Evolutionary conservation across 2,888 invertebrate species (phyloP).

Genomic region (Elmis aenea): DNA sequence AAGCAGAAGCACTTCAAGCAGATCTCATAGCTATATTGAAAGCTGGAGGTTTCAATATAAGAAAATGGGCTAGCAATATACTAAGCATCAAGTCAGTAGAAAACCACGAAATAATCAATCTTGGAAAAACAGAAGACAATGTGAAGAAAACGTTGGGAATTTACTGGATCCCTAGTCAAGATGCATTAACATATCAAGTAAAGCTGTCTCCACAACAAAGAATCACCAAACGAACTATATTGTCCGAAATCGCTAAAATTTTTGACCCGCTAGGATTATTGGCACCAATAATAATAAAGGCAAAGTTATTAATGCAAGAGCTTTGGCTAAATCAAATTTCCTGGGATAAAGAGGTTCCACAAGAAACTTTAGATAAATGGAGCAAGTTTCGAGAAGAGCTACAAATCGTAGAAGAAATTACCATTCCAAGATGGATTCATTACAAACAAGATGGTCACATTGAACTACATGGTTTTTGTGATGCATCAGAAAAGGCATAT

Average conservation of each 20-base stretch:
- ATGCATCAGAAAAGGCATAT: slow-evolving; percentile 21
- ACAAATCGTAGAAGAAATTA: slow-evolving; percentile 11
- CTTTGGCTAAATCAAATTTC: slow-evolving; percentile 18
- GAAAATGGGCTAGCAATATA: too few species aligned
- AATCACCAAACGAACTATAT: slow-evolving; percentile 9
- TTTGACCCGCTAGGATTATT: slow-evolving; percentile 27
- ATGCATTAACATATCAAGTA: too few species aligned
- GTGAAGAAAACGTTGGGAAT: slow-evolving; percentile 19
- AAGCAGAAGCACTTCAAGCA: too few species aligned
- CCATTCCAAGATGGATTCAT: slow-evolving; percentile 12
- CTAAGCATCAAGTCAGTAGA: too few species aligned
- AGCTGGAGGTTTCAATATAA: too few species aligned
- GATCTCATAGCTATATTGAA: too few species aligned
- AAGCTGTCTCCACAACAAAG: slow-evolving; percentile 21
- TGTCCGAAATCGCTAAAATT: slow-evolving; percentile 22
- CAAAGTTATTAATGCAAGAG: slow-evolving; percentile 25
- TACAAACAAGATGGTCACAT: slow-evolving; percentile 3
- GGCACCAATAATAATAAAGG: slow-evolving; percentile 23
- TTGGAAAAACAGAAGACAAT: slow-evolving; percentile 14
- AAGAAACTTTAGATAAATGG: slow-evolving; percentile 14
- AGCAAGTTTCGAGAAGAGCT: slow-evolving; percentile 8
- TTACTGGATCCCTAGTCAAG: too few species aligned
- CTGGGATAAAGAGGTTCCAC: slow-evolving; percentile 20
- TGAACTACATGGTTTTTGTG: slow-evolving; percentile 25
- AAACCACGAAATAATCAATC: too few species aligned